Evolutionary conservation across 2,888 invertebrate species (phyloP).

Genomic region (Pyrgus malvae): DNA sequence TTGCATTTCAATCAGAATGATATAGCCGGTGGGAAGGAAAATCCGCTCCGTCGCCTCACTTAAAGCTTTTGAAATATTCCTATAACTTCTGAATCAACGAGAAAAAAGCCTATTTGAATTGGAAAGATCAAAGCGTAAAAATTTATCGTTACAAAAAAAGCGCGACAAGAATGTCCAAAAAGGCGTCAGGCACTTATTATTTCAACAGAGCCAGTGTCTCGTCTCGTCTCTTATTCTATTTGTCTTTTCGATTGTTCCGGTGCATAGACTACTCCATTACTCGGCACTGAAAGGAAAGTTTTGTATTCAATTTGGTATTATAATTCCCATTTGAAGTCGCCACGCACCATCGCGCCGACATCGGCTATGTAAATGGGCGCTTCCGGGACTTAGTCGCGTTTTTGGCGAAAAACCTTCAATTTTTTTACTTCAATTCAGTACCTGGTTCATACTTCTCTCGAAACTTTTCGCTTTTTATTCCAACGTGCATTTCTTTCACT

Average conservation of each 20-base stretch:
- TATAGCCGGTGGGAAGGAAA: conserved; percentile 77
- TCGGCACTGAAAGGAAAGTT: conserved; percentile 82
- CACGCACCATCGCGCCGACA: conserved; percentile 81
- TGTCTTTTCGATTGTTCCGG: conserved; percentile 82
- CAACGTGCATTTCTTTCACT: not conserved
- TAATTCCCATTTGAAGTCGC: conserved; percentile 82
- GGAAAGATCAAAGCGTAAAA: conserved; percentile 80
- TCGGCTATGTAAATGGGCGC: conserved; percentile 81
- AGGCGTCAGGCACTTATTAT: conserved; percentile 79
- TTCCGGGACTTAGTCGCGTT: conserved; percentile 75
- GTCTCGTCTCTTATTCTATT: conserved; percentile 74
- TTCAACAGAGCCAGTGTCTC: conserved; percentile 76
- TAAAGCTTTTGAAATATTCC: conserved; percentile 80
- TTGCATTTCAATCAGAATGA: conserved; percentile 79
- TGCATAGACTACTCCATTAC: conserved; percentile 82
- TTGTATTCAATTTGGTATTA: conserved; percentile 83
- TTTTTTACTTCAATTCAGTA: conserved; percentile 33
- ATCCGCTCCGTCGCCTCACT: conserved; percentile 76
- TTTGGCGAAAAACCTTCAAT: conserved; percentile 65
- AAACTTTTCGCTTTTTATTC: conserved; percentile 6
- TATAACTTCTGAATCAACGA: conserved; percentile 77
- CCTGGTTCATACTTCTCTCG: conserved; percentile 16
- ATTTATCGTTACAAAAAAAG: conserved; percentile 75
- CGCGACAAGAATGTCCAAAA: conserved; percentile 70
- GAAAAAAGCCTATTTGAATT: conserved; percentile 80